These are phyloP conservation scores for Lophius americanus DNA, from an alignment of 2,797 vertebrate genomes.

Conservation along the genomic window DNA sequence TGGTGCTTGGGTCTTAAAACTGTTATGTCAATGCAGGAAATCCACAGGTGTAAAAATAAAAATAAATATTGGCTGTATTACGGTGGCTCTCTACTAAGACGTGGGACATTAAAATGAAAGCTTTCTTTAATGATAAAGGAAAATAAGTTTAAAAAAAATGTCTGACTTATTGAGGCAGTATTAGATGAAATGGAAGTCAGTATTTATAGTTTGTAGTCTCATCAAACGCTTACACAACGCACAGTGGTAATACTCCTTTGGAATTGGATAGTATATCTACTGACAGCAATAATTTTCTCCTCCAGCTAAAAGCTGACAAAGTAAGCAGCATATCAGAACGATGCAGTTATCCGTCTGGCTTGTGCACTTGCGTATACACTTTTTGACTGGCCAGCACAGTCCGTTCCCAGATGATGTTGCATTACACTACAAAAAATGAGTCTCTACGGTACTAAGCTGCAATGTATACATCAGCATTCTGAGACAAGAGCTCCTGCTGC, in stretches of 20 bases:
- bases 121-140: slow-evolving; percentile 3
- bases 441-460: slow-evolving; percentile 4
- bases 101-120: not conserved
- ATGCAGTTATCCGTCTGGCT: slow-evolving; percentile 10
- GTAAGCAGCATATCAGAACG: slow-evolving; percentile 24
- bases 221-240: slow-evolving; percentile 30
- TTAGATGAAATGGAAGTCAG: slow-evolving; percentile 13
- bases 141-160: not conserved
- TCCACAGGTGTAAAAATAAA: not conserved
- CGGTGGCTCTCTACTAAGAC: not conserved
- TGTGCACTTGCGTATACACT: slow-evolving; percentile 4
- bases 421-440: slow-evolving; percentile 7
- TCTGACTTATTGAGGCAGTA: not conserved
- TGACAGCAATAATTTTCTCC: slow-evolving; percentile 8
- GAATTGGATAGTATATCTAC: not conserved
- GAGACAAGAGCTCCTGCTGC: slow-evolving; percentile 30
- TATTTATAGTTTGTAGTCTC: slow-evolving; percentile 16
- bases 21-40: slow-evolving; percentile 6
- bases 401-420: slow-evolving; percentile 5
- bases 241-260: not conserved
- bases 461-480: slow-evolving; percentile 11
- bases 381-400: slow-evolving; percentile 5
- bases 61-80: not conserved
- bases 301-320: slow-evolving; percentile 5
- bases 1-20: not conserved